These are phyloP conservation scores for Ammospiza maritima DNA, from an alignment of 2,797 vertebrate genomes.

Conservation along the genomic window DNA sequence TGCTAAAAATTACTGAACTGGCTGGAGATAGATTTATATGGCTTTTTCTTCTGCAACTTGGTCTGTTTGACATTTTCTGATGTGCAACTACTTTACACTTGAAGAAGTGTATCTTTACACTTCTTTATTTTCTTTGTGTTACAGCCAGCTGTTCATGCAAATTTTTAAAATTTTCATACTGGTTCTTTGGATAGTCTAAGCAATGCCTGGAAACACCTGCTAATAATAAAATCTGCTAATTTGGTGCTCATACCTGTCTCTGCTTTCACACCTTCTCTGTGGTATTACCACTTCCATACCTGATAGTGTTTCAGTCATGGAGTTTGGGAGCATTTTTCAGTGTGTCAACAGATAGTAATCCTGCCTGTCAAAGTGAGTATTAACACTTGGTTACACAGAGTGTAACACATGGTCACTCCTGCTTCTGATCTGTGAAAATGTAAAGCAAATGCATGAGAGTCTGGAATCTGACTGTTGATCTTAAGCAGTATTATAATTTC, in stretches of 20 bases:
- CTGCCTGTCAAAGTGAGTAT: background rate
- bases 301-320: background rate
- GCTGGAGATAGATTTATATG: background rate
- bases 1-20: background rate
- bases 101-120: background rate
- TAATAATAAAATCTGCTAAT: constrained; percentile 47
- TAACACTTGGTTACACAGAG: background rate
- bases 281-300: constrained; percentile 5
- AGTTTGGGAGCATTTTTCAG: background rate
- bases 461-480: background rate
- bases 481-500: background rate
- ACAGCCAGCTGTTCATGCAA: background rate
- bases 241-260: background rate
- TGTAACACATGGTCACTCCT: background rate
- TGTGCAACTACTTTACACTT: background rate
- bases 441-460: background rate
- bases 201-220: constrained; percentile 13
- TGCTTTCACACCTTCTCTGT: constrained; percentile 22
- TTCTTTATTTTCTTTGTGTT: background rate
- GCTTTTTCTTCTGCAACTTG: background rate
- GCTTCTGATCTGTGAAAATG: background rate
- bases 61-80: background rate
- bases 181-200: background rate
- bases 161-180: background rate
- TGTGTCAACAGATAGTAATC: background rate